Percentiles rank a stretch among this genome's conserved stretches.
Evolutionary conservation across 1,140 invertebrate species (phyloP).

Genomic region (Popillia japonica): DNA sequence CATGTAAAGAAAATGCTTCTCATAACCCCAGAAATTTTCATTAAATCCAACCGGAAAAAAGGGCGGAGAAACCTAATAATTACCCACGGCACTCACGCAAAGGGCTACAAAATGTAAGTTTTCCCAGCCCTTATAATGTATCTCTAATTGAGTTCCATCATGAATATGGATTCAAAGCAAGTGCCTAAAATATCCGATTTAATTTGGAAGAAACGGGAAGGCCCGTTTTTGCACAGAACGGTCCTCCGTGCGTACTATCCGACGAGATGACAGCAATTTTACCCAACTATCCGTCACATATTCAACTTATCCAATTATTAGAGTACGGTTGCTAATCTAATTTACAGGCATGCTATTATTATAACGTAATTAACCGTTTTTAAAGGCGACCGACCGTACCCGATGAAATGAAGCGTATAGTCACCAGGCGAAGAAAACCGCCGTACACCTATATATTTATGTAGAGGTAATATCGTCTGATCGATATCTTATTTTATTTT

Average conservation of each 20-base stretch:
- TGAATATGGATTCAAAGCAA: constrained; percentile 9
- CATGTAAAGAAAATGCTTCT: too few species aligned
- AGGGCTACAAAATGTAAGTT: neutral
- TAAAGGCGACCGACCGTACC: too few species aligned
- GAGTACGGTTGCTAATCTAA: constrained; percentile 27
- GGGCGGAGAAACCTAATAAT: neutral
- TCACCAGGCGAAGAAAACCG: neutral
- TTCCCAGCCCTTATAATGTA: neutral
- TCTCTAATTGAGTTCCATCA: neutral
- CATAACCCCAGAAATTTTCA: too few species aligned
- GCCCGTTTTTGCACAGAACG: neutral
- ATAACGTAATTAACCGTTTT: constrained; percentile 8
- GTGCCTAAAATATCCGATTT: constrained; percentile 9
- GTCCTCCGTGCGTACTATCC: neutral
- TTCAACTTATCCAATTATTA: constrained; percentile 30
- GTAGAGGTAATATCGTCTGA: neutral
- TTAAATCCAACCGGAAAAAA: too few species aligned
- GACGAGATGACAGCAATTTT: neutral
- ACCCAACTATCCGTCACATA: neutral
- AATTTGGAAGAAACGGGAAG: neutral
- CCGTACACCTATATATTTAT: neutral
- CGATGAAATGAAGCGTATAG: neutral
- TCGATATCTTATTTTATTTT: neutral
- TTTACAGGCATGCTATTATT: neutral
- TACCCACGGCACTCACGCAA: neutral